These are phyloP conservation scores for Crotalus tigris DNA, from an alignment of 2,113 vertebrate genomes.

Conservation along the genomic window DNA sequence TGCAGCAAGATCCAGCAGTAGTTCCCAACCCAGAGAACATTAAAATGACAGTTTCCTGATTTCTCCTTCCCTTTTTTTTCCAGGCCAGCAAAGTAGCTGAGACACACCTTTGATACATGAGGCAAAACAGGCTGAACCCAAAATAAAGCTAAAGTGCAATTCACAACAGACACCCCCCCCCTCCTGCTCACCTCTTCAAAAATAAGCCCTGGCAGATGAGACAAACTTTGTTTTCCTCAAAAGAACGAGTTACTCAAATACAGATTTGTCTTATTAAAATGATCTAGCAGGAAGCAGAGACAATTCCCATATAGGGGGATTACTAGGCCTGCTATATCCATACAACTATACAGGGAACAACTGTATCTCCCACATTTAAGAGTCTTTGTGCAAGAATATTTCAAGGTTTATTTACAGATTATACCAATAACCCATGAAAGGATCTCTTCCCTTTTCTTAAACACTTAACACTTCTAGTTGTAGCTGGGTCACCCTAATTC, in stretches of 20 bases:
- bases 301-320: background rate
- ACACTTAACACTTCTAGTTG: no score
- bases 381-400: background rate
- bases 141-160: background rate
- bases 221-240: background rate
- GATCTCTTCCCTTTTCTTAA: background rate
- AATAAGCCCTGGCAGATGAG: background rate
- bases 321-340: background rate
- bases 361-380: background rate
- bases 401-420: background rate
- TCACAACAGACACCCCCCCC: background rate
- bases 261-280: background rate
- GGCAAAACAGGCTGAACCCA: background rate
- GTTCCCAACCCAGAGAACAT: background rate
- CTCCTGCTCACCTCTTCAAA: background rate
- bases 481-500: background rate
- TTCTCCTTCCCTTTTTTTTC: no score
- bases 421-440: no score
- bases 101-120: background rate
- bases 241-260: background rate
- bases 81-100: background rate
- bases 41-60: background rate
- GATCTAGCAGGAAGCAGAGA: background rate
- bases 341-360: background rate
- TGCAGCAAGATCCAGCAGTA: background rate